Base-by-base conservation (phyloP, 2,797 vertebrate species). In the Betta splendens region DNA sequence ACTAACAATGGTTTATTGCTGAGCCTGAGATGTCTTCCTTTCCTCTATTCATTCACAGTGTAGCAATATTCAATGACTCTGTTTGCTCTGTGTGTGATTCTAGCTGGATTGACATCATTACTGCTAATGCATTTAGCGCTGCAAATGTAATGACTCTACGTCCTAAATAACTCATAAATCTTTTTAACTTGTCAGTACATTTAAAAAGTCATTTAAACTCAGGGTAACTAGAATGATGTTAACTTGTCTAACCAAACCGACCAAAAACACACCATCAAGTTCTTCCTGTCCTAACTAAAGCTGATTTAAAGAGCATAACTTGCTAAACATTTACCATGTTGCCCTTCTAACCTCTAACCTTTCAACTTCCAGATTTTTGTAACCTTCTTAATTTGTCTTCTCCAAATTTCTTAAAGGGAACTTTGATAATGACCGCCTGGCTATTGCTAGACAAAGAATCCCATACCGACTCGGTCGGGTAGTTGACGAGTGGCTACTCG, bases 401-500 rank as follows among this genome's bases (percentile, higher is more conserved):
- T 96, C 93, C 93, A 94, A 94, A 95, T 94, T 95, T 94, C 94
- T 94, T 94, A 94, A 97, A 98, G 96, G 96, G 92, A 96, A 94
- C 96, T 94, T 92, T 96, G 96, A 98, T 97, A 95, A 94, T 94
- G 96, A 98, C 85, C 95, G 96, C 91, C 94, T 98, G 96, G 94
- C 95, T 94, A 95, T 98, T 95, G 96, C 96, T 95, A 96, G 96
- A 94, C 96, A 97, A 94, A 95, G 96, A 95, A 98, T 98, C 91
- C 96, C 96, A 92, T 98, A 95, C 92, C 94, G 95, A 92, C 95
- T 97, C 84, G 96, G 96, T 95, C 95, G 96, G 92, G 96, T 97
- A 96, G 96, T 98, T 94, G 96, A 98, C 92, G 96, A 98, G 88
- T 98, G 96, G 96, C 96, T 98, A 94, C 95, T 97, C 93, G 96